These are phyloP conservation scores for Plagodis dolabraria DNA, from an alignment of 2,888 invertebrate species.

Conservation along the genomic window DNA sequence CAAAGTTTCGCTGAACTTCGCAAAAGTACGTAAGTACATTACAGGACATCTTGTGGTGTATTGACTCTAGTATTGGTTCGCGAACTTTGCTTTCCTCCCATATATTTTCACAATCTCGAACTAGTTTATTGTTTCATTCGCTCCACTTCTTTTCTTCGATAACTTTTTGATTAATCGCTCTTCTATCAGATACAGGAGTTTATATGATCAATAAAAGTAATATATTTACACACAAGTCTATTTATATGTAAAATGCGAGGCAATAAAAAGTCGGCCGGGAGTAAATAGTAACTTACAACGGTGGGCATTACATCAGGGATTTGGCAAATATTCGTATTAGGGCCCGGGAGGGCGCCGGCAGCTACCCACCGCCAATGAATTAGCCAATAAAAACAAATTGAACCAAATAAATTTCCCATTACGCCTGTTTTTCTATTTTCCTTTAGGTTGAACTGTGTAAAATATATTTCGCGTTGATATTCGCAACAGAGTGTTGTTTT, in stretches of 20 bases:
- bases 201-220: constrained; percentile 54
- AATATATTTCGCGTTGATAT: constrained; percentile 40
- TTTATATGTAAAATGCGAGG: constrained; percentile 72
- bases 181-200: constrained; percentile 37
- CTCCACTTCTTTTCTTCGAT: constrained; percentile 8
- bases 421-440: constrained; percentile 70
- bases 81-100: constrained; percentile 30
- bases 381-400: constrained; percentile 83
- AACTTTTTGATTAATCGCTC: constrained; percentile 29
- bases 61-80: constrained; percentile 39
- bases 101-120: constrained; percentile 16
- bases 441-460: constrained; percentile 44
- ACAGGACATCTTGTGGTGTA: constrained; percentile 43
- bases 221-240: constrained; percentile 54
- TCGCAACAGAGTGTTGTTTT: constrained; percentile 17
- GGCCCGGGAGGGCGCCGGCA: constrained; percentile 48
- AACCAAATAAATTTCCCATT: constrained; percentile 78
- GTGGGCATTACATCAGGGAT: constrained; percentile 62
- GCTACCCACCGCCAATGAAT: constrained; percentile 74
- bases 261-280: constrained; percentile 63
- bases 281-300: constrained; percentile 51
- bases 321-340: constrained; percentile 60
- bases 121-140: constrained; percentile 27
- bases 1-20: constrained; percentile 31
- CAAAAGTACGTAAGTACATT: constrained; percentile 33